Conservation (phyloP, 2,888 invertebrate species). For the Netelia fuscicornis region DNA sequence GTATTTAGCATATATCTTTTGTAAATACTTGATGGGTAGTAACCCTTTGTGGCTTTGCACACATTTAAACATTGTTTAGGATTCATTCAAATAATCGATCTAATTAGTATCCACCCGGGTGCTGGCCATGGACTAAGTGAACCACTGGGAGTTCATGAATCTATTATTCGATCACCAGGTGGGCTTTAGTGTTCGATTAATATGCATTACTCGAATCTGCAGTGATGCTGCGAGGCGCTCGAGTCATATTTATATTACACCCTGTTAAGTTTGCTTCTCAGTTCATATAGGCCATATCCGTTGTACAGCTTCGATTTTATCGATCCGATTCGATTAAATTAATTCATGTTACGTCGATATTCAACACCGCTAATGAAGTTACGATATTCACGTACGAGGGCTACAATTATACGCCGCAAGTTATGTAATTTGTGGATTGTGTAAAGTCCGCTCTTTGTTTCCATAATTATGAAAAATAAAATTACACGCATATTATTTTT, state of each 20-base stretch:
- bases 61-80: neutral
- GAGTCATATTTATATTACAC: neutral
- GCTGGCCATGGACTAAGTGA: slow-evolving; percentile 29
- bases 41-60: neutral
- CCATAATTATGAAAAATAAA: too few relatives aligned
- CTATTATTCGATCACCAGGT: neutral
- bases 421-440: too few relatives aligned
- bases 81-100: slow-evolving; percentile 19
- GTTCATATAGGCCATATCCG: neutral
- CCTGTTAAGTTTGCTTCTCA: neutral
- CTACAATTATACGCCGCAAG: too few relatives aligned
- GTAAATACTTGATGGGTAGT: too few relatives aligned
- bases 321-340: neutral
- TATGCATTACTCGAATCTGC: neutral
- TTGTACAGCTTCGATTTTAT: neutral
- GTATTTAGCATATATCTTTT: too few relatives aligned
- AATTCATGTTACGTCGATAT: neutral
- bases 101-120: neutral
- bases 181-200: neutral
- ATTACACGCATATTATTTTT: too few relatives aligned
- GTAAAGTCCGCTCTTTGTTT: too few relatives aligned
- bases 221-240: neutral
- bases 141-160: slow-evolving; percentile 16
- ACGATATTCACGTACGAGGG: neutral
- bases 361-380: neutral